phyloP scores from a whole-genome alignment of 1,140 invertebrate genomes.

The Meloidogyne chitwoodi region DNA sequence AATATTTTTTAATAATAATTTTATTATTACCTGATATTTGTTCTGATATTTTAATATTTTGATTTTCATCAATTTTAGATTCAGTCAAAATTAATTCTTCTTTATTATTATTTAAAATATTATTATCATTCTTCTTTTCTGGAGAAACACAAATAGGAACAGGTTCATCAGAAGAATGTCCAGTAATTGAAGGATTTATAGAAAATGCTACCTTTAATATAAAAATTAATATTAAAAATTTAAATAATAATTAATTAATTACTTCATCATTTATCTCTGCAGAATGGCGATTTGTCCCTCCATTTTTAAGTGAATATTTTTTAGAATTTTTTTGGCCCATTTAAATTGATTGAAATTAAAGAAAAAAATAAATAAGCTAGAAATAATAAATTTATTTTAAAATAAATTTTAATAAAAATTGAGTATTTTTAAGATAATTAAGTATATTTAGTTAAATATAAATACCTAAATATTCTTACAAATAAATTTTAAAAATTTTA shows the following conservation, averaged over 20 bases:
- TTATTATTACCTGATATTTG: background rate
- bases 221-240: too few species aligned
- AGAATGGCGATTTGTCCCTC: background rate
- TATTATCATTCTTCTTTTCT: background rate
- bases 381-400: background rate
- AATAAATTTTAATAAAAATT: background rate
- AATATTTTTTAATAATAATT: too few species aligned
- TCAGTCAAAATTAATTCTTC: background rate
- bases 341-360: background rate
- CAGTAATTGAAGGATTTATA: background rate
- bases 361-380: background rate
- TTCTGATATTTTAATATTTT: background rate
- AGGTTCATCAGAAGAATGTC: background rate
- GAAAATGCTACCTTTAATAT: background rate
- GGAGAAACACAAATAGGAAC: background rate
- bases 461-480: too few species aligned
- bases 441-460: too few species aligned
- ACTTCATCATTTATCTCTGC: background rate
- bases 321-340: background rate
- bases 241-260: background rate
- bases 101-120: background rate
- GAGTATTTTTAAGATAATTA: too few species aligned
- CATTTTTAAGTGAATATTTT: background rate
- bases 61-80: background rate
- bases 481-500: too few species aligned